Base-by-base conservation (phyloP, 2,113 vertebrate species). In the Rafetus swinhoei region DNA sequence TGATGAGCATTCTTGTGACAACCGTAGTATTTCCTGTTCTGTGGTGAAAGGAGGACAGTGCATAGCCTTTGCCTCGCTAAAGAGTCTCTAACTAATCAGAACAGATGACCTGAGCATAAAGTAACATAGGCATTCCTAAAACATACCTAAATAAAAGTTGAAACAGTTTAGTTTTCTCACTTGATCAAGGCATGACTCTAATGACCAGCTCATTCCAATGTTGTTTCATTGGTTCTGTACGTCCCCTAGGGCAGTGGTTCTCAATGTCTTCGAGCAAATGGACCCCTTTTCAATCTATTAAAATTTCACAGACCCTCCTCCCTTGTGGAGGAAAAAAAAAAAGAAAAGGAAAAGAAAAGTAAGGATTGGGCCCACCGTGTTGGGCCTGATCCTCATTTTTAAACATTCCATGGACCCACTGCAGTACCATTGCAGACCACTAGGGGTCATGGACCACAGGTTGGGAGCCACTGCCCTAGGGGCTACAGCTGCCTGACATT, bases 401-500 rank as follows among this genome's bases (percentile, higher is more conserved):
- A 45, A 45, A 45, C 45, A 5, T 45, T 45, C 45, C 45, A 45
- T 45, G 45, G 45, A 45, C 45, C 45, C 45, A 4, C 45, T 45
- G 45, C 45, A 45, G 5, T 45, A 45, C 45, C 45, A 45, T 45
- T 45, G 45, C 5, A 45, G 45, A 45, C 6, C 45, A 45, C 45
- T 45, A 45, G 45, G 45, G 45, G 45, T 45, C 45, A 5, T 45
- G 45, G 45, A 45, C 45, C 45, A 45, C 45, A 5, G 45, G 45
- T 45, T 45, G 45, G 45, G 45, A 45, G 45, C 45, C 45, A 45
- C 45, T 45, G 45, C 5, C 6, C 45, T 5, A 87, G 92, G 85
- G 96, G 95, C 95, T 92, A 3, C 89, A 87, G 53, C 65, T 97
- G 94, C 95, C 91, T 97, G 95, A 88, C 84, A 80, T 96, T 94